Percentiles rank a stretch among this genome's conserved stretches.
Conservation (phyloP, 2,888 invertebrate species). For the Blastobasis adustella region DNA sequence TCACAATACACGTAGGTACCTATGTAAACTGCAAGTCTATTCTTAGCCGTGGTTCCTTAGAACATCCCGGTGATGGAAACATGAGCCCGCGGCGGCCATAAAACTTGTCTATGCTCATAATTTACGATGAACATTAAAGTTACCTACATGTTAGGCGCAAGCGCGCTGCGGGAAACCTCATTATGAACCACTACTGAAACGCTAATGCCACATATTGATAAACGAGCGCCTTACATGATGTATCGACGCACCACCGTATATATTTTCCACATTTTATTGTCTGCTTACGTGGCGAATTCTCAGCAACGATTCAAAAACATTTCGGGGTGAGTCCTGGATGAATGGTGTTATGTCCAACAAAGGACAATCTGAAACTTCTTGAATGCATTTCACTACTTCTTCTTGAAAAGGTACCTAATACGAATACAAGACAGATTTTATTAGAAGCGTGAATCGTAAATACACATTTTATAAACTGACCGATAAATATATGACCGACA, state of each 20-base stretch:
- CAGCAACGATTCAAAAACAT: too few species aligned
- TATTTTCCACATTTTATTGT: too few species aligned
- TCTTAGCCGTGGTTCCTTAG: conserved; percentile 8
- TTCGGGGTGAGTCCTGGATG: too few species aligned
- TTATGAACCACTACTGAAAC: conserved; percentile 29
- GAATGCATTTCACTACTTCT: too few species aligned
- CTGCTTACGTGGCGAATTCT: too few species aligned
- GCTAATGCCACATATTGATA: conserved; percentile 16
- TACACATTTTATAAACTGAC: too few species aligned
- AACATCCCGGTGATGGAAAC: conserved; percentile 20
- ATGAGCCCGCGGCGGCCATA: conserved; percentile 13
- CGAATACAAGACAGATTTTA: too few species aligned
- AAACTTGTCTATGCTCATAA: conserved; percentile 21
- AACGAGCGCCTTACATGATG: conserved; percentile 12
- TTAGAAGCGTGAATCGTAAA: too few species aligned
- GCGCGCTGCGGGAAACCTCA: conserved; percentile 22
- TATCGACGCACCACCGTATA: conserved; percentile 3
- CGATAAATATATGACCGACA: too few species aligned
- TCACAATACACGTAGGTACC: background rate
- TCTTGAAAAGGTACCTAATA: too few species aligned
- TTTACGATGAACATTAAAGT: conserved; percentile 28
- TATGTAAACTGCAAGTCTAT: conserved; percentile 6
- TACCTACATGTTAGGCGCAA: conserved; percentile 23
- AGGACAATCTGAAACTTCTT: too few species aligned
- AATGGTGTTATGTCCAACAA: too few species aligned